These are phyloP conservation scores for Cranoglanis bouderius DNA, from an alignment of 2,113 vertebrate species.

Conservation along the genomic window DNA sequence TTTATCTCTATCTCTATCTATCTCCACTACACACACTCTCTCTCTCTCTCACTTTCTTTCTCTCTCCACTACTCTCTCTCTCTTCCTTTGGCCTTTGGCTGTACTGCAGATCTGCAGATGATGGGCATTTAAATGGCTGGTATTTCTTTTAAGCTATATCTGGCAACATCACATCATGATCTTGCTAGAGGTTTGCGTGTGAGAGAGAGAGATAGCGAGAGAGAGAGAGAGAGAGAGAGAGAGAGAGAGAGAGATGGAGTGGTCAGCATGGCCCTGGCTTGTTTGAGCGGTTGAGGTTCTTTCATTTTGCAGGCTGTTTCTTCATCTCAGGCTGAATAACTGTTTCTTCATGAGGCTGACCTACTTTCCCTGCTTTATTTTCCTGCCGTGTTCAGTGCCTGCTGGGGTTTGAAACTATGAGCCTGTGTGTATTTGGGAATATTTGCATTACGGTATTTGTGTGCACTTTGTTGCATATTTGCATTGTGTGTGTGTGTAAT, in stretches of 20 bases:
- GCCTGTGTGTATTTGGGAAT: slow-evolving; percentile 30
- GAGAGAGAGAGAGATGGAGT: not conserved
- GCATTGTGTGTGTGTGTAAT: slow-evolving; percentile 32
- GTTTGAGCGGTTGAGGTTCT: slow-evolving; percentile 4
- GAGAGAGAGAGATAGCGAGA: not conserved
- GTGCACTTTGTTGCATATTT: slow-evolving; percentile 36
- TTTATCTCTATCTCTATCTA: not conserved
- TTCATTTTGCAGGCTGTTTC: slow-evolving; percentile 24
- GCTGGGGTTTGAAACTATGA: slow-evolving; percentile 23
- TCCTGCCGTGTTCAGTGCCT: slow-evolving; percentile 47
- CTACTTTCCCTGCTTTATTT: slow-evolving; percentile 60
- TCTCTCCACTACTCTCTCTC: not conserved
- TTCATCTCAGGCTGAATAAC: slow-evolving; percentile 48
- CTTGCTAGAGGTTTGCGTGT: slow-evolving; percentile 27
- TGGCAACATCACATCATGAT: slow-evolving; percentile 36
- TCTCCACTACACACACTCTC: not conserved
- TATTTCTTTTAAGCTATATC: slow-evolving; percentile 5
- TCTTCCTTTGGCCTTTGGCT: not conserved
- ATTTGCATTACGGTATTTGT: slow-evolving; percentile 48
- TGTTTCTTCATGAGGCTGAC: slow-evolving; percentile 59
- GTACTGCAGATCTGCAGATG: slow-evolving; percentile 2
- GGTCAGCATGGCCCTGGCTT: slow-evolving; percentile 44
- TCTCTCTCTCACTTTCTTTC: not conserved
- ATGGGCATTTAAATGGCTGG: slow-evolving; percentile 16
- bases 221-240: not conserved